A percentile compares a stretch with the other conserved stretches of the same genome.
phyloP scores from a whole-genome alignment of 2,797 vertebrate species.

The Ceryle rudis region DNA sequence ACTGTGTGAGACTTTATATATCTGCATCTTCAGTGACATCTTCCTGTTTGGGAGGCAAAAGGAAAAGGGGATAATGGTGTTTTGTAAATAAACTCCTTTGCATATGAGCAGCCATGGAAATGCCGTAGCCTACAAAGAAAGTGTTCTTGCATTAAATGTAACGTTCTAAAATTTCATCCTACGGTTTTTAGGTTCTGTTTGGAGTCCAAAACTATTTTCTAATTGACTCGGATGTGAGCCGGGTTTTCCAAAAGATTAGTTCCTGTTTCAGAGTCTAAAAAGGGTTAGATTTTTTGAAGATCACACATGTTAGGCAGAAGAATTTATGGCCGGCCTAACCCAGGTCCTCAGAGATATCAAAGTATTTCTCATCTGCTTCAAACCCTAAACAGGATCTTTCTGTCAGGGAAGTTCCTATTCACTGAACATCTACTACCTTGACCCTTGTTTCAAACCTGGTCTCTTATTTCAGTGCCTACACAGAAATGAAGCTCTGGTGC shows the following conservation, averaged over 20 bases:
- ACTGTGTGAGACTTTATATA: background rate
- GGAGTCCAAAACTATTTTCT: background rate
- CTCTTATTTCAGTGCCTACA: background rate
- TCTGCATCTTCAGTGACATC: background rate
- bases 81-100: background rate
- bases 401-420: background rate
- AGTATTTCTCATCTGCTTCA: background rate
- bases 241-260: background rate
- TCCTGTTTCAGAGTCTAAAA: background rate
- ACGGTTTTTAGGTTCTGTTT: background rate
- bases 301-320: background rate
- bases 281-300: background rate
- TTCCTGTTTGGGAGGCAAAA: background rate
- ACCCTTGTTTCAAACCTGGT: background rate
- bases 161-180: fast-evolving
- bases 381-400: background rate
- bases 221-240: background rate
- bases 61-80: background rate
- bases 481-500: background rate
- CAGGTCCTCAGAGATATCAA: background rate
- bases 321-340: background rate
- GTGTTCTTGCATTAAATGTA: background rate
- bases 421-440: fast-evolving
- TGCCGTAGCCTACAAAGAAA: background rate
- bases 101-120: background rate